phyloP scores from a whole-genome alignment of 92 coral and sea anemone genomes.

The Micromussa lordhowensis region DNA sequence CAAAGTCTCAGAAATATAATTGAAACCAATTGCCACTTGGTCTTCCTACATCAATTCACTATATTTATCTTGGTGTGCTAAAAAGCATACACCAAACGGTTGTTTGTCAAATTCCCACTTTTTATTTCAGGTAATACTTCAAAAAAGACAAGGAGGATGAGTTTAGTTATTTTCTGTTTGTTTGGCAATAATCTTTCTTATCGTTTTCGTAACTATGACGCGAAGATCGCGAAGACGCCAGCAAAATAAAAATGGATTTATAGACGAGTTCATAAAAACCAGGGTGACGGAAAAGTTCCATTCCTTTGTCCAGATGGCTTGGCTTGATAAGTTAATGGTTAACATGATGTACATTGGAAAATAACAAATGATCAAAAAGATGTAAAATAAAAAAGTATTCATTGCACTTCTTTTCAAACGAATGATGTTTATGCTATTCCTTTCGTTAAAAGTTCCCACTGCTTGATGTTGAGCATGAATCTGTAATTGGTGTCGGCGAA shows the following conservation, averaged over 20 bases:
- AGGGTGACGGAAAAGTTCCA: neutral
- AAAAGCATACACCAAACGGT: neutral
- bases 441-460: neutral
- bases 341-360: conserved; percentile 7
- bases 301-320: neutral
- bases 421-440: neutral
- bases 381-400: conserved; percentile 19
- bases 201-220: neutral
- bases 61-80: too few species aligned
- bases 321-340: neutral
- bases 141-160: neutral
- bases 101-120: neutral
- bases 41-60: too few species aligned
- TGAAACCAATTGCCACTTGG: too few species aligned
- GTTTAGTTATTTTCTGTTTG: neutral
- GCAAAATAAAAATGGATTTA: neutral
- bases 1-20: too few species aligned
- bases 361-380: conserved; percentile 5
- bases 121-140: neutral
- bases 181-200: neutral
- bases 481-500: conserved; percentile 19
- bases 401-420: neutral
- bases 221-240: neutral
- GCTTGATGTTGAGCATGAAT: neutral
- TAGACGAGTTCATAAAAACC: neutral